Evolutionary conservation across 2,797 vertebrate genomes (phyloP).

Genomic region (Myripristis murdjan): DNA sequence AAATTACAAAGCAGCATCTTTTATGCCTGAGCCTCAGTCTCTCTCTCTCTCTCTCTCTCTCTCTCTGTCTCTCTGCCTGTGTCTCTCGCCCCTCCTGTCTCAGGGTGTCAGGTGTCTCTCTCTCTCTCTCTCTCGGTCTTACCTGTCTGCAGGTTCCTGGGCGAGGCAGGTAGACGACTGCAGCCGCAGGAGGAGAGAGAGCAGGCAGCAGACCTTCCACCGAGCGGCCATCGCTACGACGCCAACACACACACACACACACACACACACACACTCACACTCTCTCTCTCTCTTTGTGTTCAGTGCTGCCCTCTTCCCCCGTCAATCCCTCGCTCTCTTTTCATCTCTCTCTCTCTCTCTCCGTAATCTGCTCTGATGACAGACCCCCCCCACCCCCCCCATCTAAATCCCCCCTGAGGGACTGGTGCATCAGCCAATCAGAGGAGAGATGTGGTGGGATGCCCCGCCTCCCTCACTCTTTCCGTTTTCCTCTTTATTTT

Average conservation of each 20-base stretch:
- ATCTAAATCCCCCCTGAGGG: conserved; percentile 52
- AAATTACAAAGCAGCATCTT: no score
- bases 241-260: conserved; percentile 34
- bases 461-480: no score
- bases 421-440: conserved; percentile 56
- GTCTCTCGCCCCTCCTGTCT: neutral
- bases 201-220: conserved; percentile 52
- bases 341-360: conserved; percentile 5
- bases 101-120: no score
- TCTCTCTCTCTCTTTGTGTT: conserved; percentile 19
- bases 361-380: conserved; percentile 74
- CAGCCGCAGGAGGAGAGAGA: conserved; percentile 30
- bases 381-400: no score
- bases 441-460: neutral
- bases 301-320: no score
- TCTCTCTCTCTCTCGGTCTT: neutral
- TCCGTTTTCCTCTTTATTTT: no score
- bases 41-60: no score
- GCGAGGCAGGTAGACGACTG: conserved; percentile 26
- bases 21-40: no score
- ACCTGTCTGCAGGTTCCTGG: conserved; percentile 50
- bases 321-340: no score
- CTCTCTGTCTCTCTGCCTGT: neutral
- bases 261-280: neutral
- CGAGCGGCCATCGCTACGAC: conserved; percentile 69